Evolutionary conservation across 2,797 vertebrate genomes (phyloP), one percentile per base, ranked within the genome.

Genomic region (Myotis planiceps): DNA sequence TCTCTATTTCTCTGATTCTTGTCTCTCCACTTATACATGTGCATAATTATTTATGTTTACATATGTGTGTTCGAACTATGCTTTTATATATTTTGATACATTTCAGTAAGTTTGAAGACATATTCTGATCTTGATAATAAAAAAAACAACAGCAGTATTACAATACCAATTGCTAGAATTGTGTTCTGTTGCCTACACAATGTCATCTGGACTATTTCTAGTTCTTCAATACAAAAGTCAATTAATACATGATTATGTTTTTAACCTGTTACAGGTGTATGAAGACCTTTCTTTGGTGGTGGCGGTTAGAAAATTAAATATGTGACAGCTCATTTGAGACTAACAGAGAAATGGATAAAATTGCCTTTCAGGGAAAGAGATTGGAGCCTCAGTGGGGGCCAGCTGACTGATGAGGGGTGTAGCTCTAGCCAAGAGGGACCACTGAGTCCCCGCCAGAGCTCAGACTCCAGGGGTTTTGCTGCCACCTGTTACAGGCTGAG

Each of bases 171-270:
- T 76, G 15, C 39, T 91, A 6, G 39, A 72, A 55, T 13, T 88
- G 16, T 3, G 16, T n/a, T 75, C 3, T 32, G 4, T 45, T 81
- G 23, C 37, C 9, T 53, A 18, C 1, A 16, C 12, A 83, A 12
- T 21, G 21, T 23, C 55, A 83, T 58, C 19, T 65, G 23, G 19
- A 81, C 49, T 80, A n/a, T 81, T 80, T 83, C 53, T 96, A 66
- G 83, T 88, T 92, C 55, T 92, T 90, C 9, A 23, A n/a, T 78
- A 79, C 1, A 49, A 86, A 92, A 55, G 34, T 65, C 82, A 65
- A 82, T 66, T 60, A 76, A 63, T 15, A 51, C 23, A 75, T 37
- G 51, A 53, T n/a, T 72, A 42, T 85, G 45, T 66, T 55, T 45
- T 78, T 58, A 58, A 53, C 2, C 7, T 32, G 65, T 65, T 23